phyloP scores from a whole-genome alignment of 30 jellyfish, hydroid and myxozoan genomes.

The Cassiopea andromeda region DNA sequence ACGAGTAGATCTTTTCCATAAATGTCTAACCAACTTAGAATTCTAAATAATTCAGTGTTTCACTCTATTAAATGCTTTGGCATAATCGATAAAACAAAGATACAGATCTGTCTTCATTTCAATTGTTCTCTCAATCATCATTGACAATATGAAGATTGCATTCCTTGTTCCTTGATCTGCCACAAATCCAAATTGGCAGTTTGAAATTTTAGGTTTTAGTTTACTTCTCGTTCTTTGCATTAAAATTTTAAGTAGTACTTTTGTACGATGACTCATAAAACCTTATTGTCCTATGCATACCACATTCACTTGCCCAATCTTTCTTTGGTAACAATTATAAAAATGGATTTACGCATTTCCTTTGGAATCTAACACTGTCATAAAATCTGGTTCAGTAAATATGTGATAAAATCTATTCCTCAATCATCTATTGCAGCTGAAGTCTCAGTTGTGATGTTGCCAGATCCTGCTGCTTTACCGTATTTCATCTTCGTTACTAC shows the following conservation, averaged over 20 bases:
- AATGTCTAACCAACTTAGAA: not conserved
- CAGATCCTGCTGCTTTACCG: constrained; percentile 37
- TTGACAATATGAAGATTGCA: not conserved
- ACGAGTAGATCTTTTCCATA: constrained; percentile 26
- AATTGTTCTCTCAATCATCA: constrained; percentile 10
- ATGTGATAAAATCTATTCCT: constrained; percentile 14
- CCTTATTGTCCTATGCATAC: constrained; percentile 28
- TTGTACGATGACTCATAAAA: constrained; percentile 35
- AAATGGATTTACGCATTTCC: not conserved
- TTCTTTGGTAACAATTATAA: constrained; percentile 26
- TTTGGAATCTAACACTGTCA: not conserved
- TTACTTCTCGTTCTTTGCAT: constrained; percentile 20
- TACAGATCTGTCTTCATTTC: constrained; percentile 7
- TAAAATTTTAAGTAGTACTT: constrained; percentile 3
- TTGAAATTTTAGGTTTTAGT: not conserved
- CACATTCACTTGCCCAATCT: constrained; percentile 43
- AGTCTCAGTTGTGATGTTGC: constrained; percentile 24
- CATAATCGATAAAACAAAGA: constrained; percentile 36
- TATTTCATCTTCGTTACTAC: constrained; percentile 34
- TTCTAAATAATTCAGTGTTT: not conserved
- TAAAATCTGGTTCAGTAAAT: not conserved
- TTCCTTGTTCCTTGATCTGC: constrained; percentile 7
- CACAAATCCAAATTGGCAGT: constrained; percentile 33
- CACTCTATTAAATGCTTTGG: constrained; percentile 44
- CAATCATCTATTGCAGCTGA: constrained; percentile 28